A percentile compares a stretch with the other conserved stretches of the same genome.
phyloP scores from a whole-genome alignment of 2,797 vertebrate species.

The Pantherophis alleghaniensis region DNA sequence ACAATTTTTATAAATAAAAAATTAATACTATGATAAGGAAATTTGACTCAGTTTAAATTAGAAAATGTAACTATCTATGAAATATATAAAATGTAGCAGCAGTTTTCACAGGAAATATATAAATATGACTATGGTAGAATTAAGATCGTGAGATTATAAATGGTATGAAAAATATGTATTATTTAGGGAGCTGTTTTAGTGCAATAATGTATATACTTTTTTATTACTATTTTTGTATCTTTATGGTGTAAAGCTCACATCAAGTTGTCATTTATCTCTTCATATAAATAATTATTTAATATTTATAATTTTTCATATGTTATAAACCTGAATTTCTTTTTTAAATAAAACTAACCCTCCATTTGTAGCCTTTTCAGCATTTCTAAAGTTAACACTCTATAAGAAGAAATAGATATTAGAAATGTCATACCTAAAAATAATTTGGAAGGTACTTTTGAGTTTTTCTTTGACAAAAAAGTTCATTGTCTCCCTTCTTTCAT shows the following conservation, averaged over 20 bases:
- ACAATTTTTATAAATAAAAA: constrained; percentile 33
- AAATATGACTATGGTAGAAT: constrained; percentile 36
- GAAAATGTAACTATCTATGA: constrained; percentile 38
- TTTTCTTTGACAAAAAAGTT: not conserved
- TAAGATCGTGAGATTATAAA: constrained; percentile 31
- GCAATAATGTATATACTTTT: not conserved
- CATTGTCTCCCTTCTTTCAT: not conserved
- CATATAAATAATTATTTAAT: not conserved
- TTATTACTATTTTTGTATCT: constrained; percentile 30
- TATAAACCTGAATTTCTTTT: not conserved
- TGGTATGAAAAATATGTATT: constrained; percentile 5
- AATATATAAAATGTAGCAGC: constrained; percentile 32
- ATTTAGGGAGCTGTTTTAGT: constrained; percentile 30
- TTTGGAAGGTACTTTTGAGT: not conserved
- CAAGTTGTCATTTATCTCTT: not conserved
- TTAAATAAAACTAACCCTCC: not conserved
- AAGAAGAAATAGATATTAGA: not conserved
- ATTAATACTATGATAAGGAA: constrained; percentile 40
- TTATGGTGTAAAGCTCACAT: not conserved
- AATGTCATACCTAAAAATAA: not conserved
- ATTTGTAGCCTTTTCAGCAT: not conserved
- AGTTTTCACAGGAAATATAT: constrained; percentile 42
- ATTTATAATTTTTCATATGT: not conserved
- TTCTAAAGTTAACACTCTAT: not conserved
- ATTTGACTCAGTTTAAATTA: constrained; percentile 31